Conservation (phyloP, 2,888 invertebrate species). For the Thera obeliscata region DNA sequence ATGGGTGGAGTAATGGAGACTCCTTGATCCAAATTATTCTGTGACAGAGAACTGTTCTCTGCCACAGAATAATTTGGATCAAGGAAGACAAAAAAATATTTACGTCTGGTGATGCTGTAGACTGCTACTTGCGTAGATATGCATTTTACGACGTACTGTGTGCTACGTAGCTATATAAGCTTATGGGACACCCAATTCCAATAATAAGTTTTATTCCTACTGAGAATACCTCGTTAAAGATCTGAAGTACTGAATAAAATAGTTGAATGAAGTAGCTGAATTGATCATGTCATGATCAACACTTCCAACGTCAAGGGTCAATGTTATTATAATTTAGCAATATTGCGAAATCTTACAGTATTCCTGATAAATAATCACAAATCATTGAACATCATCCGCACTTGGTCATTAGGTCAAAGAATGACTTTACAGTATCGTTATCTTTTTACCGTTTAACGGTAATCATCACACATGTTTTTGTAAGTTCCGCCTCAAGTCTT, state of each 20-base stretch:
- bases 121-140: too few species aligned
- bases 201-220: too few species aligned
- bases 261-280: background rate
- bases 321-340: constrained; percentile 20
- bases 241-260: background rate
- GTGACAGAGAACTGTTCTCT: too few species aligned
- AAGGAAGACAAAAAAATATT: too few species aligned
- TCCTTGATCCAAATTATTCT: too few species aligned
- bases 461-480: constrained; percentile 22
- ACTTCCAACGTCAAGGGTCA: background rate
- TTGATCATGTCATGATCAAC: background rate
- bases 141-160: too few species aligned
- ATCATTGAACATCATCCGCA: constrained; percentile 22
- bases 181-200: too few species aligned
- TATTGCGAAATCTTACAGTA: constrained; percentile 26
- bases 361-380: constrained; percentile 13
- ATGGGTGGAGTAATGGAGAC: too few species aligned
- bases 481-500: constrained; percentile 8
- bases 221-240: background rate
- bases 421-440: constrained; percentile 29
- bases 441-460: constrained; percentile 15
- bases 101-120: too few species aligned
- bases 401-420: constrained; percentile 33
- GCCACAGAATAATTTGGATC: too few species aligned
- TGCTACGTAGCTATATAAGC: too few species aligned